Percentiles rank a stretch among this genome's conserved stretches.
Conservation (phyloP, 1,140 invertebrate species). For the Trissolcus basalis region DNA sequence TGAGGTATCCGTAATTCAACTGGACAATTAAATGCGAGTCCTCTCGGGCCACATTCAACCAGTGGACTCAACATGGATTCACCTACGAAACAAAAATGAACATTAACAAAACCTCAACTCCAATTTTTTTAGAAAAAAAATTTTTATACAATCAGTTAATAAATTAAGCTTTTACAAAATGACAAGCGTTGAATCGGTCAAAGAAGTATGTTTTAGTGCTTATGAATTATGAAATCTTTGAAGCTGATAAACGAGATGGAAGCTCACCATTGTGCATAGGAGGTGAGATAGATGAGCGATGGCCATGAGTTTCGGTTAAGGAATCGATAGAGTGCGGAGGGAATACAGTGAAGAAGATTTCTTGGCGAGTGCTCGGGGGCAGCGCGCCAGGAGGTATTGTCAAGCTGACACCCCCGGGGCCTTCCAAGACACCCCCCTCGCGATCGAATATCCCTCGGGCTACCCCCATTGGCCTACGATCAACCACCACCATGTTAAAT, state of each 20-base stretch:
- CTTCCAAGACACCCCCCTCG: slow-evolving; percentile 88
- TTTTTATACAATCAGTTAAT: too few species aligned
- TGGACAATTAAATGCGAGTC: slow-evolving; percentile 89
- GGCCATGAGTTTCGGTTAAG: slow-evolving; percentile 75
- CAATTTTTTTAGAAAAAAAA: too few species aligned
- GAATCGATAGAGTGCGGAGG: slow-evolving; percentile 82
- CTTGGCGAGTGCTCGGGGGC: slow-evolving; percentile 86
- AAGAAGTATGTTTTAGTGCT: too few species aligned
- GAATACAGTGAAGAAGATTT: slow-evolving; percentile 96
- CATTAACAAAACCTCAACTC: not conserved
- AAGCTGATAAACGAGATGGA: slow-evolving; percentile 13
- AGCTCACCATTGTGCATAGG: slow-evolving; percentile 71
- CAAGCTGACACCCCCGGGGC: slow-evolving; percentile 92
- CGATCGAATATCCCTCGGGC: slow-evolving; percentile 85
- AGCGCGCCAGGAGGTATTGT: slow-evolving; percentile 92
- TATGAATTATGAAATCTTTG: not conserved
- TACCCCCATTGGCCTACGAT: slow-evolving; percentile 69
- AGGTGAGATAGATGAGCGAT: slow-evolving; percentile 69
- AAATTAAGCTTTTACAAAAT: too few species aligned
- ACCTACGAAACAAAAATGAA: slow-evolving; percentile 78
- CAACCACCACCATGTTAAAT: slow-evolving; percentile 60
- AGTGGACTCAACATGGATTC: slow-evolving; percentile 94
- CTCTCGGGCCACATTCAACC: slow-evolving; percentile 96
- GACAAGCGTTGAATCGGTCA: too few species aligned
- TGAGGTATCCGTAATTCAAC: slow-evolving; percentile 90